Percentiles rank a stretch among this genome's conserved stretches.
phyloP scores from a whole-genome alignment of 2,113 vertebrate species.

The Rana temporaria region DNA sequence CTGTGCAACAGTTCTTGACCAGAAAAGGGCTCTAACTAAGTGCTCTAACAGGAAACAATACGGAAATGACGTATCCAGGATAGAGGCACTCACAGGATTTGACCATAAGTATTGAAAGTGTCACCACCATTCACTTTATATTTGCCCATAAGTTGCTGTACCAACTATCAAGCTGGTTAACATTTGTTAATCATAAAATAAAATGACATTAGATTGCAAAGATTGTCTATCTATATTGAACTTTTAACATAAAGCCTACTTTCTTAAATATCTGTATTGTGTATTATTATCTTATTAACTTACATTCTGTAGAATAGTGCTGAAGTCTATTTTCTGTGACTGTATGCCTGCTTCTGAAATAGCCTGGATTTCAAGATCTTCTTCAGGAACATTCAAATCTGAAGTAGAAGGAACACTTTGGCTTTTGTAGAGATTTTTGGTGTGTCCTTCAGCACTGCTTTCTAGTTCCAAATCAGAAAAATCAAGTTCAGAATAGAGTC shows the following conservation, averaged over 20 bases:
- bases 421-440: constrained; percentile 34
- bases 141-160: no score
- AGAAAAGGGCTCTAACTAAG: no score
- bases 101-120: no score
- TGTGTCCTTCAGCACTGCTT: constrained; percentile 43
- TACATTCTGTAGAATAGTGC: constrained; percentile 68
- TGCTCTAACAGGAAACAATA: no score
- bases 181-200: neutral
- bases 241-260: no score
- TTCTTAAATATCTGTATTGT: no score
- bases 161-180: no score
- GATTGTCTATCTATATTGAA: neutral
- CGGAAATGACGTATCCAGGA: no score
- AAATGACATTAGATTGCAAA: neutral
- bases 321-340: constrained; percentile 64
- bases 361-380: neutral
- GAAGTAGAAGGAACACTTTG: constrained; percentile 21
- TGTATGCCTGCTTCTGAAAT: constrained; percentile 6
- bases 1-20: no score
- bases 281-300: constrained; percentile 45
- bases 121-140: no score
- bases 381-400: neutral
- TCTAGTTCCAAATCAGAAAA: constrained; percentile 58
- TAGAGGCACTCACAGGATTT: no score
- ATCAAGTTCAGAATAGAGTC: constrained; percentile 72